Conservation (phyloP, 2,888 invertebrate species). For the Drosophila hawaiiensis region DNA sequence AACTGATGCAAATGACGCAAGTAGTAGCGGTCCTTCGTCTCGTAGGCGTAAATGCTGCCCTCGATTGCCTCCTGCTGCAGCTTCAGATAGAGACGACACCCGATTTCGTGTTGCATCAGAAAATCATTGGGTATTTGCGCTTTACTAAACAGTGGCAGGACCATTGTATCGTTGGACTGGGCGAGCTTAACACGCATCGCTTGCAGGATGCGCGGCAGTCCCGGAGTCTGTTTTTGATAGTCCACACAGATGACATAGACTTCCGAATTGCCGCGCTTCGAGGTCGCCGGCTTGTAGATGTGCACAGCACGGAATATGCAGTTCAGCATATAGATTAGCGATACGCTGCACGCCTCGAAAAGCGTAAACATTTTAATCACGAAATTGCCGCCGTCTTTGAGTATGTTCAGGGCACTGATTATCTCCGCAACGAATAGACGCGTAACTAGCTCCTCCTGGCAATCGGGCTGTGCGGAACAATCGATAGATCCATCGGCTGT, state of each 20-base stretch:
- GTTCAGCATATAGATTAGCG: slow-evolving; percentile 91
- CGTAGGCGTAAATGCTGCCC: slow-evolving; percentile 88
- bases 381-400: slow-evolving; percentile 90
- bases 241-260: slow-evolving; percentile 92
- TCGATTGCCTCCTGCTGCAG: slow-evolving; percentile 89
- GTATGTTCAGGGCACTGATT: slow-evolving; percentile 90
- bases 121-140: slow-evolving; percentile 88
- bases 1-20: slow-evolving; percentile 85
- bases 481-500: slow-evolving; percentile 98
- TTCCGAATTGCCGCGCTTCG: slow-evolving; percentile 98
- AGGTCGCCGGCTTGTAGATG: slow-evolving; percentile 95
- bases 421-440: slow-evolving; percentile 94
- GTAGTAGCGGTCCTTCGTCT: slow-evolving; percentile 71
- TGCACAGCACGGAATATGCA: slow-evolving; percentile 90
- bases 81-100: slow-evolving; percentile 89
- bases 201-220: slow-evolving; percentile 63
- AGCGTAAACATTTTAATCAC: slow-evolving; percentile 96
- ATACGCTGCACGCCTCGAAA: slow-evolving; percentile 93
- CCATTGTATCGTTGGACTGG: slow-evolving; percentile 53
- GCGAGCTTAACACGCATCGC: slow-evolving; percentile 56
- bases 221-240: slow-evolving; percentile 62
- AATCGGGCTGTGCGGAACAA: slow-evolving; percentile 93
- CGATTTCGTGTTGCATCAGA: slow-evolving; percentile 88
- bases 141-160: slow-evolving; percentile 87
- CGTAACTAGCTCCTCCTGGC: slow-evolving; percentile 93